These are phyloP conservation scores for Petaurus breviceps DNA, from an alignment of 2,113 vertebrate genomes.

Conservation along the genomic window DNA sequence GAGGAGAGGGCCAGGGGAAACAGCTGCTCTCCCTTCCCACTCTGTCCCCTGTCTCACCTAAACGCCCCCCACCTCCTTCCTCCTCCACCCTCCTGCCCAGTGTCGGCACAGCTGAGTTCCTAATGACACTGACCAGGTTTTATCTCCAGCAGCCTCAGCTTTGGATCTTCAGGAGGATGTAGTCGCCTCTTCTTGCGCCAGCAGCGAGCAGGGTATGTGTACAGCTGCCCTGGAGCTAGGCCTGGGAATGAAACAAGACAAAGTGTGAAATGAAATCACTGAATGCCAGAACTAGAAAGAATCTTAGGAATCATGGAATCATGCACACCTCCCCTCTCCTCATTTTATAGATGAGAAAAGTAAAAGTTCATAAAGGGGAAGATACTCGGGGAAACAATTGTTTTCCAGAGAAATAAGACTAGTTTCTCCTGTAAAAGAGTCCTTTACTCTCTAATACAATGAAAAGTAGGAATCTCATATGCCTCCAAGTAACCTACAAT, in stretches of 20 bases:
- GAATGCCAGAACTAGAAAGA: neutral
- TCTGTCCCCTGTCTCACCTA: neutral
- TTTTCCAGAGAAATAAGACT: neutral
- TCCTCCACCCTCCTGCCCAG: neutral
- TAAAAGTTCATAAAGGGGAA: neutral
- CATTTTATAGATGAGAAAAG: neutral
- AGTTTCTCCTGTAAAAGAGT: neutral
- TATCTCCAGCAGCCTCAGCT: conserved; percentile 92
- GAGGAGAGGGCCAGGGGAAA: neutral
- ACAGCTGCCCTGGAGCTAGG: conserved; percentile 94
- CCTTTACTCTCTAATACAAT: neutral
- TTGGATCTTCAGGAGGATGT: conserved; percentile 92
- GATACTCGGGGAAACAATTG: neutral
- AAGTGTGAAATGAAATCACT: conserved; percentile 10
- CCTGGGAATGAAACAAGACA: conserved; percentile 82
- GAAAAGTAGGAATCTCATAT: neutral
- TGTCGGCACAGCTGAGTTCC: neutral
- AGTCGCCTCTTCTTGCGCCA: conserved; percentile 97
- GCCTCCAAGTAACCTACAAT: neutral
- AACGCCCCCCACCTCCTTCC: neutral
- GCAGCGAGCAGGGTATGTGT: conserved; percentile 97
- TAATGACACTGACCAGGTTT: conserved; percentile 88
- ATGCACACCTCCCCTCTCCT: too few relatives aligned
- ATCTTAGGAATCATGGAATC: neutral
- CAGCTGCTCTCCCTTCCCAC: neutral